Evolutionary conservation across 2,888 invertebrate genomes (phyloP), one percentile per base, ranked within the genome.

Genomic region (Limenitis camilla): DNA sequence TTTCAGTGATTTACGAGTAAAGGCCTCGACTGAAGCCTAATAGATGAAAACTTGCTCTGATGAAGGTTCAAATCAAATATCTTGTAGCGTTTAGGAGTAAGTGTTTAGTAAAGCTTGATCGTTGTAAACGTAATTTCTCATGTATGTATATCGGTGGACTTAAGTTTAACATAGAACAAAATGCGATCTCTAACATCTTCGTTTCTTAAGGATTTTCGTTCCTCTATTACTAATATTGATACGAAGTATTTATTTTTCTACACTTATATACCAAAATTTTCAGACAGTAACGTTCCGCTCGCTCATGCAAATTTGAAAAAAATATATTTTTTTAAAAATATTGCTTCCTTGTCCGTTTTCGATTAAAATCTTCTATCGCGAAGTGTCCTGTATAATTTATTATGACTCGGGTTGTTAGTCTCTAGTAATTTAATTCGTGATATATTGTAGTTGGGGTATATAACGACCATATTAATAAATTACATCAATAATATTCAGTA

Each of bases 211-310:
- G 44, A 5, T 35, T 31, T 44, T 33, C 30, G 40, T 45, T 51
- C 50, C 50, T 51, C 45, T 30, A n/a, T 30, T 28, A 45, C 33
- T 51, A 44, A 45, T 40, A 19, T 35, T 33, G 44, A 11, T 36
- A 45, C 36, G 45, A 46, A 32, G 28, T 52, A 39, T 39, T 52
- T 52, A 52, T 52, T 52, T 52, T 52, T 52, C 46, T 52, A 52
- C 32, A 42, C 39, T 19, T 42, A 38, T 42, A 42, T 41, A 50
- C 8, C 41, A 32, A 28, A 44, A 45, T 45, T 32, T 7, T 40
- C 8, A 35, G 47, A 51, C 50, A 38, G 31, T 29, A 33, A 51
- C 50, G 50, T 54, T 54, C 46, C 54, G 31, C 38, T 7, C 30
- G 39, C 50, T 50, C 50, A 50, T 42, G 28, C 27, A 45, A 28